Conservation (phyloP, 2,888 invertebrate species). For the Scaptodrosophila latifasciaeformis region DNA sequence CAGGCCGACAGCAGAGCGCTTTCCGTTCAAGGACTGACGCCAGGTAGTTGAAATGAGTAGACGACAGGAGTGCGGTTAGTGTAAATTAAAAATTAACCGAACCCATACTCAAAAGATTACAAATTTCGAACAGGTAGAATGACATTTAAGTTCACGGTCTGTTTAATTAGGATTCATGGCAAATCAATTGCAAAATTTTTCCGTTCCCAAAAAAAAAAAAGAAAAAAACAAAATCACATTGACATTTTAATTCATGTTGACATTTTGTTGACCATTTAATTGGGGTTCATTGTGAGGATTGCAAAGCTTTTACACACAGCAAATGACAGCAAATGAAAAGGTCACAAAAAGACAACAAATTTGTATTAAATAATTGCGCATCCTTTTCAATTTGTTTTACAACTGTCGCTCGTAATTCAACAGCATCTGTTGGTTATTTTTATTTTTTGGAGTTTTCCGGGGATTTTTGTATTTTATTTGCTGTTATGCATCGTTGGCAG, state of each 20-base stretch:
- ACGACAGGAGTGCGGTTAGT: too few relatives aligned
- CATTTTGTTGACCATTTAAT: conserved; percentile 58
- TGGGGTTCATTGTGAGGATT: conserved; percentile 20
- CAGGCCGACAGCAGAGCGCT: not conserved
- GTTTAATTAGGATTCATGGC: conserved; percentile 24
- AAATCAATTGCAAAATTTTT: conserved; percentile 30
- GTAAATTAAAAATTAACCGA: too few relatives aligned
- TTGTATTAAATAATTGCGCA: conserved; percentile 49
- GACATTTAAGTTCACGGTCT: not conserved
- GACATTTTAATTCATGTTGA: conserved; percentile 36
- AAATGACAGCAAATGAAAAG: conserved; percentile 19
- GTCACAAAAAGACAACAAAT: conserved; percentile 32
- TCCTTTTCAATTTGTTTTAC: conserved; percentile 47
- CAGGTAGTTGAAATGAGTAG: too few relatives aligned
- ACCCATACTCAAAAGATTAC: too few relatives aligned
- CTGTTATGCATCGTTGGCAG: conserved; percentile 45
- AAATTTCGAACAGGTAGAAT: too few relatives aligned
- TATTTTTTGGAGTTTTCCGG: conserved; percentile 16
- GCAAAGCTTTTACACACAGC: not conserved
- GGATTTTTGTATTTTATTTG: not conserved
- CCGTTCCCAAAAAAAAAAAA: too few relatives aligned
- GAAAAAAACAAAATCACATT: not conserved
- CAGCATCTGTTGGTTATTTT: conserved; percentile 21
- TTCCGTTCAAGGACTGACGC: too few relatives aligned
- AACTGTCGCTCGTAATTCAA: conserved; percentile 29